Evolutionary conservation across 2,888 invertebrate species (phyloP), one percentile per base, ranked within the genome.

Genomic region (Mimumesa dahlbomi): DNA sequence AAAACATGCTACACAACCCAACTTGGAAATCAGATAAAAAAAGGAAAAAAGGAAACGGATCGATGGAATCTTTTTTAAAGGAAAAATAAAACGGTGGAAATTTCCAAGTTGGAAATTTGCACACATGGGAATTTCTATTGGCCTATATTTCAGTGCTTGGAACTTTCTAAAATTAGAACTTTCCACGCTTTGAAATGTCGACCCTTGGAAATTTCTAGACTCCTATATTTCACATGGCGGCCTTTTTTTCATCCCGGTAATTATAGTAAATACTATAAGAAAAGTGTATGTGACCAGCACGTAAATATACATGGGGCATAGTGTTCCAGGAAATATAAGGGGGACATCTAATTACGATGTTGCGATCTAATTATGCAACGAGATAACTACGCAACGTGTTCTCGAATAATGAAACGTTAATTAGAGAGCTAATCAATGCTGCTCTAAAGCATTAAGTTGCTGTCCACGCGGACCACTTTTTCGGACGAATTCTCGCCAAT

Each of bases 361-460:
- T 19, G 49, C 19, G 22, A 48, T 36, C 54, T 64, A 77, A 77
- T 76, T 77, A 73, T 63, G 56, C 59, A 48, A 46, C 65, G 14
- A 42, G 69, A 77, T 70, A 77, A 70, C 54, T 58, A 19, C 40
- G 46, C 36, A 13, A 29, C 42, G 42, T 34, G 65, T 43, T 50
- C 64, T 46, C 48, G 48, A 58, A 71, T 67, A 74, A 77, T 63
- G 64, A 34, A 57, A 50, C 67, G 48, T 57, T 70, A 77, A 76
- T 77, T 66, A 77, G 43, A 58, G 38, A 58, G 40, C 48, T 53
- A 45, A 34, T 36, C 54, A 46, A 29, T 38, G 53, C 36, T 9
- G n/a, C 29, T 40, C 46, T 13, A 21, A 31, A 43, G 58, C 31
- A 22, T 66, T 42, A 34, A 21, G 22, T 42, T 42, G 18, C 21